Percentiles rank a stretch among this genome's conserved stretches.
phyloP scores from a whole-genome alignment of 2,113 vertebrate genomes.

The Calypte anna region DNA sequence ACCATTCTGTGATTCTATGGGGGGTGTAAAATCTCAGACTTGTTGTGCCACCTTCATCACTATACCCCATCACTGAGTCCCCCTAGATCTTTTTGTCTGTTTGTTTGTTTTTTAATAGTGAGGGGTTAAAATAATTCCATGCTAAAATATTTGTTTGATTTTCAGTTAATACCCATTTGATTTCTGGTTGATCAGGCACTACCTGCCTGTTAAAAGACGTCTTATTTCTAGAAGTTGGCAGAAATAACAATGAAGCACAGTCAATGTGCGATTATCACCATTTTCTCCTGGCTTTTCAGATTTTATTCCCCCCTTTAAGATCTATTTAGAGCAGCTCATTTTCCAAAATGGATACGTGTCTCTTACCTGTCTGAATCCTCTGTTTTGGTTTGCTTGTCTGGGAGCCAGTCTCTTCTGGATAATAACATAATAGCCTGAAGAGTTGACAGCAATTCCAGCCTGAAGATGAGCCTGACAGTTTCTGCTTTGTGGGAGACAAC shows the following conservation, averaged over 20 bases:
- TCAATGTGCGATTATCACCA: not conserved
- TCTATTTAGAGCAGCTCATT: not conserved
- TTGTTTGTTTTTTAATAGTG: not conserved
- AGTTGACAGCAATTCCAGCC: conserved; percentile 20
- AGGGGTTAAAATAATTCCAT: not conserved
- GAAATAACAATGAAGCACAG: not conserved
- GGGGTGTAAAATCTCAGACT: not conserved
- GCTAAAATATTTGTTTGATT: not conserved
- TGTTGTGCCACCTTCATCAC: not conserved
- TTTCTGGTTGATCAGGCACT: not conserved
- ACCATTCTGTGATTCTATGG: not conserved
- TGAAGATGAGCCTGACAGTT: conserved; percentile 16
- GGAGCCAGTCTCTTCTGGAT: not conserved
- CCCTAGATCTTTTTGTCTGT: not conserved
- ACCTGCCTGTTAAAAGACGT: not conserved
- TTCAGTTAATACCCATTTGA: not conserved
- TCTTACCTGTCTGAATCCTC: not conserved
- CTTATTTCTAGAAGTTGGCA: not conserved
- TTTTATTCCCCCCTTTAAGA: not conserved
- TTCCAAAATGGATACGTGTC: not conserved
- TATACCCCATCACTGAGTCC: not conserved
- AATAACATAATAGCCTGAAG: conserved; percentile 19
- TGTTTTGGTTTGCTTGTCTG: not conserved
- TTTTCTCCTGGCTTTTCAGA: not conserved
- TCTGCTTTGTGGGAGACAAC: not conserved